Evolutionary conservation across 2,888 invertebrate species (phyloP).

Genomic region (Ephialtes manifestator): DNA sequence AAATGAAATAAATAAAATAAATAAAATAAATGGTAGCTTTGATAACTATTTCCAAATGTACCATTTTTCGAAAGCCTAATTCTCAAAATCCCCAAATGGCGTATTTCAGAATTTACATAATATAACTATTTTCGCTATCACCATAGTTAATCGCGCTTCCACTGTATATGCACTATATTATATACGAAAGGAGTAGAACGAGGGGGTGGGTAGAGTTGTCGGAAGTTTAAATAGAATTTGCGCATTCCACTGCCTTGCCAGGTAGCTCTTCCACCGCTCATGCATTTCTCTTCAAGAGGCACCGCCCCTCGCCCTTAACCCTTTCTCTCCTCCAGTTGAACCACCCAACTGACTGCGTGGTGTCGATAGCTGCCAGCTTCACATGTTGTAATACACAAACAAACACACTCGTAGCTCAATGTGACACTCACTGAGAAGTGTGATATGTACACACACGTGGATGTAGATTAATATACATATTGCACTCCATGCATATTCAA

Average conservation of each 20-base stretch:
- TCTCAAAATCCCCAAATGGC: too few relatives aligned
- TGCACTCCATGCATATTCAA: constrained; percentile 57
- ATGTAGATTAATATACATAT: constrained; percentile 24
- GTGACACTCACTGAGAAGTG: constrained; percentile 5
- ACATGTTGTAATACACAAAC: constrained; percentile 34
- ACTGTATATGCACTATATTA: background rate
- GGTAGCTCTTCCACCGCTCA: constrained; percentile 14
- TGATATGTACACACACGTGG: background rate
- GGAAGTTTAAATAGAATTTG: constrained; percentile 71
- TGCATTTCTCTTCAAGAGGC: constrained; percentile 33
- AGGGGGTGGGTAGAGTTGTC: constrained; percentile 42
- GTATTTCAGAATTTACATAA: too few relatives aligned
- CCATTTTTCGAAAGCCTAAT: too few relatives aligned
- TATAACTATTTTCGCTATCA: too few relatives aligned
- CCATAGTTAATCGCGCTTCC: too few relatives aligned
- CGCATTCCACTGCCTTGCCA: constrained; percentile 24
- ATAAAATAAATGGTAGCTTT: too few relatives aligned
- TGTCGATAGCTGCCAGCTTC: constrained; percentile 54
- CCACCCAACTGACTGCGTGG: constrained; percentile 35
- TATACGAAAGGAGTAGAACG: constrained; percentile 29
- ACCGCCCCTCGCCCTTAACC: background rate
- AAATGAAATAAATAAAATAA: too few relatives aligned
- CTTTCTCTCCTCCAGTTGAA: background rate
- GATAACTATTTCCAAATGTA: too few relatives aligned
- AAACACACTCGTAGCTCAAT: background rate